These are phyloP conservation scores for Sebastes trivittatus DNA, from an alignment of 2,797 vertebrate genomes.

Conservation along the genomic window DNA sequence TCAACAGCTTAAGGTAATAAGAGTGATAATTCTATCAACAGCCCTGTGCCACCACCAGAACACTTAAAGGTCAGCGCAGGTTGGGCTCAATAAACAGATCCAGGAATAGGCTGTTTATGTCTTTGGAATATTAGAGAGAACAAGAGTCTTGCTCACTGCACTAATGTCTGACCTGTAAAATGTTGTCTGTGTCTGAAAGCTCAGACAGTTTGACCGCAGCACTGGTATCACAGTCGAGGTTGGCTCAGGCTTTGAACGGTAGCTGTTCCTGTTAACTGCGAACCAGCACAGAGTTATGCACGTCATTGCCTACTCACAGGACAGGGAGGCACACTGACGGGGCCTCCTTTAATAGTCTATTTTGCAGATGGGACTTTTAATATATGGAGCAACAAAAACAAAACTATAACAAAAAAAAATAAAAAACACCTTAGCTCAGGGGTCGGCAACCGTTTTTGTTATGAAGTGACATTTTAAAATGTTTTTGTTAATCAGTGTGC, in stretches of 20 bases:
- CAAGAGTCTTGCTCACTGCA: constrained; percentile 32
- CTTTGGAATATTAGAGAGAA: constrained; percentile 65
- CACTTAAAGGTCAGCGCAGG: constrained; percentile 69
- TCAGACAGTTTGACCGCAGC: constrained; percentile 38
- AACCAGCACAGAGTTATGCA: constrained; percentile 4
- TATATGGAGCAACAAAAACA: background rate
- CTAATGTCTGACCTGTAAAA: constrained; percentile 49
- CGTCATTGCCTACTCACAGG: constrained; percentile 1
- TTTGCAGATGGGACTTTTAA: background rate
- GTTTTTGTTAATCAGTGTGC: too few species aligned
- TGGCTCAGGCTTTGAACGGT: constrained; percentile 49
- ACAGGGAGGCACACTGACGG: background rate
- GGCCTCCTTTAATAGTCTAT: background rate
- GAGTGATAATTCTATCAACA: constrained; percentile 73
- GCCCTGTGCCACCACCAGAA: constrained; percentile 32
- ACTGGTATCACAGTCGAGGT: constrained; percentile 27
- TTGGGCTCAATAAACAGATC: constrained; percentile 73
- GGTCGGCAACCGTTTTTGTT: too few species aligned
- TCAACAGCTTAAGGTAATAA: constrained; percentile 52
- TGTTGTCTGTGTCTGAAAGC: constrained; percentile 31
- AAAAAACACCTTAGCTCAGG: background rate
- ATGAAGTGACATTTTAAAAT: too few species aligned
- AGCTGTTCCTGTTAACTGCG: constrained; percentile 39
- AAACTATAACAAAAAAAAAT: background rate
- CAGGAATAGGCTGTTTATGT: constrained; percentile 80